Evolutionary conservation across 2,888 invertebrate species (phyloP).

Genomic region (Tipula vernalis): DNA sequence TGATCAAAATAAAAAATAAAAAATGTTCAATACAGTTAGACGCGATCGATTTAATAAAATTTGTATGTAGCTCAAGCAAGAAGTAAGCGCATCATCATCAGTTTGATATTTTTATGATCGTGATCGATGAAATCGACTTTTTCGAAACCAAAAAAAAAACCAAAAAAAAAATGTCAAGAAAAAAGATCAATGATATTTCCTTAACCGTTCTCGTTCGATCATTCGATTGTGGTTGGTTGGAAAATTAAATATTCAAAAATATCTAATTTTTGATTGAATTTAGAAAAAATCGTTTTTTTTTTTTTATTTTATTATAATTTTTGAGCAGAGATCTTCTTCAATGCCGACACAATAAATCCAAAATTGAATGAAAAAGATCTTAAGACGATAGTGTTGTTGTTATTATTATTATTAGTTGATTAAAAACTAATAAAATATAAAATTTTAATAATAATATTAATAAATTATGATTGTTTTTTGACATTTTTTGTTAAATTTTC

Average conservation of each 20-base stretch:
- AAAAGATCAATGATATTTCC: not conserved
- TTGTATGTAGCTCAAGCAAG: not conserved
- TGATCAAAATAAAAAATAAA: not conserved
- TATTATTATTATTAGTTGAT: not conserved
- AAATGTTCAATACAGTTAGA: not conserved
- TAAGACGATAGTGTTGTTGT: not conserved
- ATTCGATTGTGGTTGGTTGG: not conserved
- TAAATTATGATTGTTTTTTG: not conserved
- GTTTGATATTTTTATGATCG: not conserved
- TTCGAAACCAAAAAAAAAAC: not conserved
- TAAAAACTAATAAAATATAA: not conserved
- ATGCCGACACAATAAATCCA: slow-evolving; percentile 4
- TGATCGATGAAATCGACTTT: not conserved
- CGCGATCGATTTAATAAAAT: not conserved
- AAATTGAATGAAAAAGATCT: not conserved
- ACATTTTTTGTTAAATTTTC: not conserved
- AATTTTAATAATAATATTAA: not conserved
- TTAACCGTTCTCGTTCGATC: not conserved
- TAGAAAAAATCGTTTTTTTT: not conserved
- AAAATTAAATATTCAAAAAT: not conserved
- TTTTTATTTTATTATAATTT: not conserved
- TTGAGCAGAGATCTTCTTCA: not conserved
- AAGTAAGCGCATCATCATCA: not conserved
- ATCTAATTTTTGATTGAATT: not conserved
- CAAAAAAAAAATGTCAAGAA: not conserved